A percentile compares a stretch with the other conserved stretches of the same genome.
Evolutionary conservation across 2,797 vertebrate genomes (phyloP).

Genomic region (Hydrophis major): DNA sequence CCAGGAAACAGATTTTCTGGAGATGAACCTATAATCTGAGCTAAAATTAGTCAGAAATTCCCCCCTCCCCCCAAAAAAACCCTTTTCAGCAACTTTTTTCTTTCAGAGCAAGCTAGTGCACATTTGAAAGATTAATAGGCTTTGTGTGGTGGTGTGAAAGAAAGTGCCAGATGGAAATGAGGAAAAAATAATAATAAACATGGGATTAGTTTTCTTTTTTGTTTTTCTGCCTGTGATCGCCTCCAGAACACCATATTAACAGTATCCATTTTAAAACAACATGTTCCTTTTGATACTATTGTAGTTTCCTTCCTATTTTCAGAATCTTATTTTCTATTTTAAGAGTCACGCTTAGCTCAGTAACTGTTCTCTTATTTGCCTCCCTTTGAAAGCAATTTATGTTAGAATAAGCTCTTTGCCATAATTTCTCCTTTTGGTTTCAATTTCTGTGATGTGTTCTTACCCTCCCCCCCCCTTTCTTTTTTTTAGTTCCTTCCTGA

Average conservation of each 20-base stretch:
- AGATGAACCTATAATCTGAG: not conserved
- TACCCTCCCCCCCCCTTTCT: not conserved
- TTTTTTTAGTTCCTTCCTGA: not conserved
- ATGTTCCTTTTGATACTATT: not conserved
- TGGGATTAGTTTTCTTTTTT: not conserved
- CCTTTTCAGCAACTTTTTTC: not conserved
- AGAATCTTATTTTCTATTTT: not conserved
- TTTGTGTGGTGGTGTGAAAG: not conserved
- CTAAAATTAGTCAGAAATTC: not conserved
- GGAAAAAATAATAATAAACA: slow-evolving; percentile 22
- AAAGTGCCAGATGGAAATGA: not conserved
- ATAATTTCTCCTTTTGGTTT: not conserved
- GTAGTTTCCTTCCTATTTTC: not conserved
- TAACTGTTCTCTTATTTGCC: not conserved
- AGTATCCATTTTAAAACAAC: not conserved
- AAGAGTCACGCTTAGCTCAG: not conserved
- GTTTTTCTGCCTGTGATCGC: not conserved
- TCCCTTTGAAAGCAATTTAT: slow-evolving; percentile 4
- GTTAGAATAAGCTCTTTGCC: not conserved
- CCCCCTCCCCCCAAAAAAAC: not conserved
- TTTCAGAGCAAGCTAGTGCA: not conserved
- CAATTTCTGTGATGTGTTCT: not conserved
- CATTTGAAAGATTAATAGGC: slow-evolving; percentile 4
- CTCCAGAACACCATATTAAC: slow-evolving; percentile 11
- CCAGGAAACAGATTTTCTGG: not conserved